phyloP scores from a whole-genome alignment of 2,797 vertebrate species.

The Scomberomorus guttatus region DNA sequence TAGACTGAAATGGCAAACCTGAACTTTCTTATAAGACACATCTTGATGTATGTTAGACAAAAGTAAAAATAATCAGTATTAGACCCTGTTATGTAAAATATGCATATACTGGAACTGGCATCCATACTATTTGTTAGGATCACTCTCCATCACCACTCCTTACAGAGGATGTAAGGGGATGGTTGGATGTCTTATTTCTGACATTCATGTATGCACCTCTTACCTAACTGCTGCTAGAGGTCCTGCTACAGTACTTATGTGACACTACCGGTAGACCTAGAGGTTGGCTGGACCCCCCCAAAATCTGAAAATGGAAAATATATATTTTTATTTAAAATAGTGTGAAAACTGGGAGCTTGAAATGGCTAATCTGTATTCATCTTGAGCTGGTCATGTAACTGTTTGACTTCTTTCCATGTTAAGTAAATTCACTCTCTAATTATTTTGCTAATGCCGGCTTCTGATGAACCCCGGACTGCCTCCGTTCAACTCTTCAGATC shows the following conservation, averaged over 20 bases:
- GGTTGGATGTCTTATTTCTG: background rate
- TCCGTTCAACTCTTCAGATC: slow-evolving; percentile 70
- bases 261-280: background rate
- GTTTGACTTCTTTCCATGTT: slow-evolving; percentile 62
- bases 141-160: background rate
- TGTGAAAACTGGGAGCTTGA: slow-evolving; percentile 21
- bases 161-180: background rate
- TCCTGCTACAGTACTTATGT: background rate
- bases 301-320: background rate
- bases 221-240: background rate
- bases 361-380: slow-evolving; percentile 53
- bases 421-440: slow-evolving; percentile 72
- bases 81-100: background rate
- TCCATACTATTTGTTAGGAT: background rate
- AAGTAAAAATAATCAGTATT: background rate
- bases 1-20: background rate
- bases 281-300: background rate
- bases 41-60: background rate
- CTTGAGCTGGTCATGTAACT: slow-evolving; percentile 47
- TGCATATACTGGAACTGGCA: background rate
- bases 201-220: background rate
- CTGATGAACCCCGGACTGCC: slow-evolving; percentile 61
- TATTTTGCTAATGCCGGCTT: slow-evolving; percentile 67
- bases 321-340: slow-evolving; percentile 11
- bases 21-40: background rate